Evolutionary conservation across 2,888 invertebrate species (phyloP).

Genomic region (Lydus trimaculatus): DNA sequence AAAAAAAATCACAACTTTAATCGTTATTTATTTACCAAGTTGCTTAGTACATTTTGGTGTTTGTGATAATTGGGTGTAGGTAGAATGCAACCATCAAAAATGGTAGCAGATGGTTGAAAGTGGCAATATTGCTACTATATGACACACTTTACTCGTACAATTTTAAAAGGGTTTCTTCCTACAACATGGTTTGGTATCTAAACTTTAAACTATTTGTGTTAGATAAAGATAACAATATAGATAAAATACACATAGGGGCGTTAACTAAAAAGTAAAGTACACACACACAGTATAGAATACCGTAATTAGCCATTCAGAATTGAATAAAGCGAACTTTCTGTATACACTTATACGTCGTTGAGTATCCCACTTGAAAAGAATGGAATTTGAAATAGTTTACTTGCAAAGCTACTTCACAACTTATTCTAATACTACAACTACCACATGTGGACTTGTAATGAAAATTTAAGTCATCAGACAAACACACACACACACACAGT

Average conservation of each 20-base stretch:
- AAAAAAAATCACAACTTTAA: not conserved
- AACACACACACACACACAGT: too few relatives aligned
- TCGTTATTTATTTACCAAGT: not conserved
- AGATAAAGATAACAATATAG: not conserved
- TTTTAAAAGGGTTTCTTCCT: not conserved
- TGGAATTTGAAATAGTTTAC: slow-evolving; percentile 32
- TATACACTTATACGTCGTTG: slow-evolving; percentile 29
- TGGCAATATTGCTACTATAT: not conserved
- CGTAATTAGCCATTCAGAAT: slow-evolving; percentile 37
- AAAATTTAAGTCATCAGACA: slow-evolving; percentile 27
- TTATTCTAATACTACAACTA: slow-evolving; percentile 28
- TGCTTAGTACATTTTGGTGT: not conserved
- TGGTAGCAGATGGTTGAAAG: slow-evolving; percentile 7
- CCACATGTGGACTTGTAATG: slow-evolving; percentile 31
- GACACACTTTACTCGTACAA: not conserved
- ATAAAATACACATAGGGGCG: slow-evolving; percentile 1
- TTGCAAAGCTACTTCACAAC: slow-evolving; percentile 25
- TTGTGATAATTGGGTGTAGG: not conserved
- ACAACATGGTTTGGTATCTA: not conserved
- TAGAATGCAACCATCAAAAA: not conserved
- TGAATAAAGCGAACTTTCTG: slow-evolving; percentile 35
- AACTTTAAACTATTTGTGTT: not conserved
- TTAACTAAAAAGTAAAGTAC: slow-evolving; percentile 28
- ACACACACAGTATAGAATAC: slow-evolving; percentile 31
- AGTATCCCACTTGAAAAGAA: slow-evolving; percentile 31